Evolutionary conservation across 2,113 vertebrate genomes (phyloP), one percentile per base, ranked within the genome.

Genomic region (Seriola aureovittata): DNA sequence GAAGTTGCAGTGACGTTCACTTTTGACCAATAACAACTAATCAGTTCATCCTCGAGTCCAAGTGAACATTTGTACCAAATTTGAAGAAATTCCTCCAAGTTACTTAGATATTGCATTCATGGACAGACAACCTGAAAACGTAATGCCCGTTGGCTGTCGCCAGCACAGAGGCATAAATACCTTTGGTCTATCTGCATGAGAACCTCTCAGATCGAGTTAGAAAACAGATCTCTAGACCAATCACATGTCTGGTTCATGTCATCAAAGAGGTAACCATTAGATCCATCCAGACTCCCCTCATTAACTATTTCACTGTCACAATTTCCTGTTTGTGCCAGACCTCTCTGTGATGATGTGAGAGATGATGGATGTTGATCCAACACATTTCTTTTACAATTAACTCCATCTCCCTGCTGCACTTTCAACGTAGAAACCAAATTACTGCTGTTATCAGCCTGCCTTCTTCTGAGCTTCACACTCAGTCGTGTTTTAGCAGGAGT

Each of bases 201-300:
- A 13, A 52, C 3, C 12, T 67, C 50, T 87, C 74, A 93, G 23
- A 76, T 1, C 0, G 85, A 92, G 75, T 94, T 90, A 23, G 92
- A 85, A 68, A 94, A 94, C 19, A 94, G 77, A 86, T 94, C 93
- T 91, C 85, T 88, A 2, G 93, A 94, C 85, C 86, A 94, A 78
- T 94, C 85, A 84, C 75, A 91, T 4, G 62, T 52, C 64, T 84
- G 62, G 23, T 75, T 85, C 21, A 55, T 69, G 21, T 85, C 64
- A 11, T 67, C 25, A 10, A 19, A 11, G 29, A 14, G 13, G 17
- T 36, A 17, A 75, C 29, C 38, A 12, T 52, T 9, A 17, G 71
- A 81, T 63, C 17, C 36, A 16, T 76, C 21, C 21, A 69, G 29
- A 50, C 6, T 40, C 4, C 10, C 42, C 8, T 75, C 59, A 14